phyloP scores from a whole-genome alignment of 2,113 vertebrate species.

The Meriones unguiculatus region DNA sequence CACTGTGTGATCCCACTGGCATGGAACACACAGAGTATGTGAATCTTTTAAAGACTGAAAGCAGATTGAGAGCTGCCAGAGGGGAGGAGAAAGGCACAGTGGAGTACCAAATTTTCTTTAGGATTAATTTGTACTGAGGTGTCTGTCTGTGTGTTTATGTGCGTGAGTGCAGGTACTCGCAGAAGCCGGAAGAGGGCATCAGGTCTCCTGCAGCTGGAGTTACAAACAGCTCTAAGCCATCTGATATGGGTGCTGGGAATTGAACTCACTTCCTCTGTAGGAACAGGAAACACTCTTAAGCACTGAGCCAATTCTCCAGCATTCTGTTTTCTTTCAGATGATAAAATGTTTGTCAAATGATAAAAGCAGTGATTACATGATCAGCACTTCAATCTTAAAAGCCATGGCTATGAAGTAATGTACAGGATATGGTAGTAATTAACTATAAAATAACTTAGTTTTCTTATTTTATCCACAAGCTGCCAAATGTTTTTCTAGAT shows the following conservation, averaged over 20 bases:
- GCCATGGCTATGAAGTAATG: background rate
- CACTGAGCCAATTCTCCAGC: background rate
- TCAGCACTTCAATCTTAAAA: background rate
- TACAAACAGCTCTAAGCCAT: background rate
- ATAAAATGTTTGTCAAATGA: slow-evolving; percentile 30
- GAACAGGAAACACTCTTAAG: background rate
- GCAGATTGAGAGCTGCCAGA: background rate
- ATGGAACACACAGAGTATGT: background rate
- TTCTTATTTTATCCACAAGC: slow-evolving; percentile 41
- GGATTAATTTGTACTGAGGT: background rate
- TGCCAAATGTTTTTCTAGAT: slow-evolving; percentile 1
- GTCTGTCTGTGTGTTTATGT: background rate
- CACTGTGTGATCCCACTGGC: background rate
- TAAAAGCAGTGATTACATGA: background rate
- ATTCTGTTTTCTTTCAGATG: background rate
- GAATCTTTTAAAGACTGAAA: background rate
- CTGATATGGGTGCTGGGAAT: background rate
- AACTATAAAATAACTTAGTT: slow-evolving; percentile 7
- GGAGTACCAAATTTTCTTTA: background rate
- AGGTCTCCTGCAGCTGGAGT: background rate
- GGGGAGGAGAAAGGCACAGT: background rate
- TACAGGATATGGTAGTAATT: background rate
- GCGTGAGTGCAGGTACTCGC: background rate
- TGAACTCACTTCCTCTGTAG: background rate
- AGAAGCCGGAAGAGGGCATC: background rate